Percentiles rank a stretch among this genome's conserved stretches.
phyloP scores from a whole-genome alignment of 92 coral and sea anemone species.

The Epizoanthus scotinus region DNA sequence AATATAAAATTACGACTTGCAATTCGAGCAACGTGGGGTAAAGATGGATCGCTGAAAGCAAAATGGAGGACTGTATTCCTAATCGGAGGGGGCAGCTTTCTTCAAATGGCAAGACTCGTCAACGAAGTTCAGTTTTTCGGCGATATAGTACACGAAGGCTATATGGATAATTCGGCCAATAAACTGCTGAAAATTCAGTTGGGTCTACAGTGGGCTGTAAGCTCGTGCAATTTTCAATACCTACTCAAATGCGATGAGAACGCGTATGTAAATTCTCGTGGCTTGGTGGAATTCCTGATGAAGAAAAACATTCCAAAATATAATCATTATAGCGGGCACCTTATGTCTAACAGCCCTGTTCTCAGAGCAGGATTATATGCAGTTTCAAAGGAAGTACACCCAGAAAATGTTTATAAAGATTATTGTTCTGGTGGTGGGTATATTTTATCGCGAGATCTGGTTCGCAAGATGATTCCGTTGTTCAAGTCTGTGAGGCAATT shows the following conservation, averaged over 20 bases:
- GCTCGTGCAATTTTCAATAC: constrained; percentile 46
- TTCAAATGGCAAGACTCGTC: constrained; percentile 31
- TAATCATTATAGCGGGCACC: constrained; percentile 43
- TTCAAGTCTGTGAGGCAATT: constrained; percentile 42
- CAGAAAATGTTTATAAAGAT: constrained; percentile 31
- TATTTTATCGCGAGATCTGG: constrained; percentile 51
- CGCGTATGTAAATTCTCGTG: constrained; percentile 46
- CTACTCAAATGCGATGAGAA: constrained; percentile 32
- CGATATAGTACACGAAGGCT: constrained; percentile 55
- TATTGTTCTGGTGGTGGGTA: constrained; percentile 55
- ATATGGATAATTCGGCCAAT: constrained; percentile 28
- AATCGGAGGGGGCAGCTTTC: constrained; percentile 43
- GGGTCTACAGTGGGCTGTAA: constrained; percentile 53
- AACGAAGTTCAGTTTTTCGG: constrained; percentile 56
- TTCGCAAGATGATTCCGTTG: constrained; percentile 30
- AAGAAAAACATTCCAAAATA: constrained; percentile 30
- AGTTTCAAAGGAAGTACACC: constrained; percentile 48
- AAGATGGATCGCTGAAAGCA: constrained; percentile 45
- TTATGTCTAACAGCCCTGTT: constrained; percentile 50
- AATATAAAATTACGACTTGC: constrained; percentile 41
- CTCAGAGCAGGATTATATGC: constrained; percentile 39
- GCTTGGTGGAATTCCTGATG: constrained; percentile 40
- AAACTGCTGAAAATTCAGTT: constrained; percentile 49
- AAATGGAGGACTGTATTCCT: constrained; percentile 52
- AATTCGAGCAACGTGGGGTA: constrained; percentile 53